Evolutionary conservation across 2,888 invertebrate genomes (phyloP).

Genomic region (Sinhomidia bicolor): DNA sequence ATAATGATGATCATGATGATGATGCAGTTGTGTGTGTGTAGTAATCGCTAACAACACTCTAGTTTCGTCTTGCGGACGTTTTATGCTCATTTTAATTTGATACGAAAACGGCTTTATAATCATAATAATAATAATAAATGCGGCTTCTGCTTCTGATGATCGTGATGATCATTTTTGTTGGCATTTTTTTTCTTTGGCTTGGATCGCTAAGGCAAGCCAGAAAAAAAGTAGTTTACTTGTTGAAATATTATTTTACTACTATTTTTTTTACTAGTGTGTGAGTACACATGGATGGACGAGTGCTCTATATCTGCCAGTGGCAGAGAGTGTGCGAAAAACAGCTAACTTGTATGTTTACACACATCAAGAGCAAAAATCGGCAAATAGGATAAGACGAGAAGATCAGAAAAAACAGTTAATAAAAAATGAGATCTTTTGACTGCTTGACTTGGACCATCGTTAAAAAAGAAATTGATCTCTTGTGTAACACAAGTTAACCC

Average conservation of each 20-base stretch:
- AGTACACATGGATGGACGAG: neutral
- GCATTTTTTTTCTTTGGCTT: slow-evolving; percentile 9
- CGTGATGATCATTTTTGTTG: slow-evolving; percentile 7
- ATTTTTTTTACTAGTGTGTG: no score
- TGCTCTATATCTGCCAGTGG: neutral
- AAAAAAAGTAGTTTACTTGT: neutral
- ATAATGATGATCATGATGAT: no score
- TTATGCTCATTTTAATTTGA: slow-evolving; percentile 8
- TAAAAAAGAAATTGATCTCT: slow-evolving; percentile 39
- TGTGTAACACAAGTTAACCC: slow-evolving; percentile 23
- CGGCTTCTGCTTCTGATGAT: neutral
- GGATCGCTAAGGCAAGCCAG: slow-evolving; percentile 20
- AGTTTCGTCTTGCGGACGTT: slow-evolving; percentile 42
- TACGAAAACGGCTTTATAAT: neutral
- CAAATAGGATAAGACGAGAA: slow-evolving; percentile 3
- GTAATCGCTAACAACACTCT: slow-evolving; percentile 44
- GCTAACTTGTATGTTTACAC: slow-evolving; percentile 11
- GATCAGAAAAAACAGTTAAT: slow-evolving; percentile 15
- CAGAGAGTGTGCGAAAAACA: slow-evolving; percentile 5
- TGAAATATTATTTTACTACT: neutral
- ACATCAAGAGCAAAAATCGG: neutral
- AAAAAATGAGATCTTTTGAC: neutral
- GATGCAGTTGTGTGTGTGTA: neutral
- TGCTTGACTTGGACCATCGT: slow-evolving; percentile 15
- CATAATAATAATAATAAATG: no score